Conservation (phyloP, 2,797 vertebrate species). For the Borostomias antarcticus region DNA sequence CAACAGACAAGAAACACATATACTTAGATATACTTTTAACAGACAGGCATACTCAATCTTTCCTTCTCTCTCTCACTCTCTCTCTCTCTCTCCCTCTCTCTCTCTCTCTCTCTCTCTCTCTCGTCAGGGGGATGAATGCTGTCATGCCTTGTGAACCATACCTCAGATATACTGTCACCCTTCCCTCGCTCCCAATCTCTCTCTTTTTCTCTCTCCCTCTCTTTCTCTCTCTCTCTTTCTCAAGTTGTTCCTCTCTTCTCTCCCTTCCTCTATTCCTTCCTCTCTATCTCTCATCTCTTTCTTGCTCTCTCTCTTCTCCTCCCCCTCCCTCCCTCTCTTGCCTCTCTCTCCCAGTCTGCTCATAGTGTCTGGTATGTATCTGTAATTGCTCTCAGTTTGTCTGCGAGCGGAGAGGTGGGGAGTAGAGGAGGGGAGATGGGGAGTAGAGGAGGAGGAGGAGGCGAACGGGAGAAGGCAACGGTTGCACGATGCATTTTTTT, state of each 20-base stretch:
- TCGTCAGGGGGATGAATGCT: no score
- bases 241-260: slow-evolving; percentile 30
- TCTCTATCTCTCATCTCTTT: slow-evolving; percentile 16
- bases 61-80: slow-evolving; percentile 4
- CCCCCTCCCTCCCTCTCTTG: slow-evolving; percentile 24
- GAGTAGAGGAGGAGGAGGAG: no score
- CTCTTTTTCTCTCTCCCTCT: slow-evolving; percentile 22
- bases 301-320: slow-evolving; percentile 23
- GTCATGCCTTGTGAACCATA: no score
- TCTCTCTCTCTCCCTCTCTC: slow-evolving; percentile 27
- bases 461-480: no score
- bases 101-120: not conserved
- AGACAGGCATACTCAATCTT: no score
- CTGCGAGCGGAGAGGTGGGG: no score
- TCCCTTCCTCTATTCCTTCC: slow-evolving; percentile 21
- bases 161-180: not conserved
- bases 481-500: slow-evolving; percentile 48
- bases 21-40: no score
- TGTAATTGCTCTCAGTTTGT: slow-evolving; percentile 66
- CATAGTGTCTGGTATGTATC: slow-evolving; percentile 66
- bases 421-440: no score
- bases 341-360: slow-evolving; percentile 30
- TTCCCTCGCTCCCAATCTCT: slow-evolving; percentile 24
- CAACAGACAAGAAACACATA: no score
- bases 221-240: slow-evolving; percentile 32